phyloP scores from a whole-genome alignment of 1,140 invertebrate genomes.

The Pseudomyrmex dendroicus region DNA sequence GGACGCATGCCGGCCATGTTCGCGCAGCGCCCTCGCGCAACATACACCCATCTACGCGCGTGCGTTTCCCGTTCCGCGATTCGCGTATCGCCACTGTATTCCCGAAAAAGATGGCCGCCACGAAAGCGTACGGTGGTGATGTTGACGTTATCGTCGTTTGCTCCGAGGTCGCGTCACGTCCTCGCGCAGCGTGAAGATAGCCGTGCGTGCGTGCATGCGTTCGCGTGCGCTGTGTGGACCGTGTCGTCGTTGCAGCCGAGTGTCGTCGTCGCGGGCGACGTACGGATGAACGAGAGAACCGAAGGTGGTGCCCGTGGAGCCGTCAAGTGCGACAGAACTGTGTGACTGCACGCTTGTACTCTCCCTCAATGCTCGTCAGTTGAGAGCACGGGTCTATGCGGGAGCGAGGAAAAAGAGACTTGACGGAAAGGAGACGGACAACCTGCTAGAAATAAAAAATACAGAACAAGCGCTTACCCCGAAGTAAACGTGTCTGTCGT shows the following conservation, averaged over 20 bases:
- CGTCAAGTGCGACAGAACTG: slow-evolving; percentile 63
- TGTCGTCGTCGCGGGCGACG: slow-evolving; percentile 56
- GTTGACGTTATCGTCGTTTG: slow-evolving; percentile 80
- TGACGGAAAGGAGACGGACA: slow-evolving; percentile 44
- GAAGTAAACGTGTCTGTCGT: slow-evolving; percentile 27
- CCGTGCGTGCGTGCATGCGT: slow-evolving; percentile 64
- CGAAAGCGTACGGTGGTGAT: slow-evolving; percentile 84
- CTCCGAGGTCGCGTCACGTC: slow-evolving; percentile 78
- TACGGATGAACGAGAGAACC: slow-evolving; percentile 57
- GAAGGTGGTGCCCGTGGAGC: slow-evolving; percentile 61
- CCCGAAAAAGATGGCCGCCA: slow-evolving; percentile 83
- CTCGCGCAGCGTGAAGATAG: slow-evolving; percentile 75
- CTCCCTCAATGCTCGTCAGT: slow-evolving; percentile 18
- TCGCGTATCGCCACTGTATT: slow-evolving; percentile 65
- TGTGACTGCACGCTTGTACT: slow-evolving; percentile 39
- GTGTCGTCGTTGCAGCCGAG: slow-evolving; percentile 33
- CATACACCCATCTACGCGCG: slow-evolving; percentile 53
- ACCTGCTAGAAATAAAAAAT: slow-evolving; percentile 15
- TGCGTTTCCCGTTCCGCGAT: slow-evolving; percentile 68
- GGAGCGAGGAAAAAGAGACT: slow-evolving; percentile 45
- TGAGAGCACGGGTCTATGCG: slow-evolving; percentile 35
- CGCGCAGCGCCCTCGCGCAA: slow-evolving; percentile 45
- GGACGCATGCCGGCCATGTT: too few species aligned
- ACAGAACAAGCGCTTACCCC: slow-evolving; percentile 43
- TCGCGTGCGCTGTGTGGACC: slow-evolving; percentile 55